Base-by-base conservation (phyloP, 2,113 vertebrate species). In the Ciconia stormi region DNA sequence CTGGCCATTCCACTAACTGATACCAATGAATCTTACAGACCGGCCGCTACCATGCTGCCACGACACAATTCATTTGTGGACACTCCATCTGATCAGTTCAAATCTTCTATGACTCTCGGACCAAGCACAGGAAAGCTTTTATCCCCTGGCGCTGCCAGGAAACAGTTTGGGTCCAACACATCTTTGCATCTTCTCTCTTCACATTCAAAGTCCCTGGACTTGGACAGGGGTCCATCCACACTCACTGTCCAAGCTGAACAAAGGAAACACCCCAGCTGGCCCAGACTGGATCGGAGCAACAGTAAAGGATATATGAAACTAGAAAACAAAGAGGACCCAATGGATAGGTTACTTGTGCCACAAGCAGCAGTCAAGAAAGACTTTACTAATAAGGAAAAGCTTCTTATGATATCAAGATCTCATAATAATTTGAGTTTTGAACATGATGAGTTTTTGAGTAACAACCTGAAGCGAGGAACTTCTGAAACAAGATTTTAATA, bases 381-480 rank as follows among this genome's bases (percentile, higher is more conserved):
- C 97, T 99, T 99, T 82, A 99, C 99, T 58, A 99, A 99, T 97
- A 99, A 99, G 40, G 99, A 99, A 96, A 99, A 99, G 96, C 99
- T 99, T 85, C 98, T 99, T 53, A 99, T 99, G 99, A 99, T 99
- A 90, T 99, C 99, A 32, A 98, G 99, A 93, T 99, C 99, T 32
- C 99, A 99, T 65, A 99, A 99, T 92, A 99, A 99, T 96, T 98
- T 99, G 96, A 99, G 99, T 97, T 99, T 99, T 92, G 99, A 99
- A 97, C 99, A 99, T 25, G 99, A 99, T 61, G 99, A 99, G 92
- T 99, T 99, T 95, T 98, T 99, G 97, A 99, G 98, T 98, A 99
- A 98, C 97, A 98, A 98, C 59, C 95, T 99, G 95, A 99, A 99
- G 95, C 98, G 99, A 85, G 99, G 99, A 63, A 99, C 98, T 96